Conservation (phyloP, 2,888 invertebrate genomes). For the Xylota segnis region DNA sequence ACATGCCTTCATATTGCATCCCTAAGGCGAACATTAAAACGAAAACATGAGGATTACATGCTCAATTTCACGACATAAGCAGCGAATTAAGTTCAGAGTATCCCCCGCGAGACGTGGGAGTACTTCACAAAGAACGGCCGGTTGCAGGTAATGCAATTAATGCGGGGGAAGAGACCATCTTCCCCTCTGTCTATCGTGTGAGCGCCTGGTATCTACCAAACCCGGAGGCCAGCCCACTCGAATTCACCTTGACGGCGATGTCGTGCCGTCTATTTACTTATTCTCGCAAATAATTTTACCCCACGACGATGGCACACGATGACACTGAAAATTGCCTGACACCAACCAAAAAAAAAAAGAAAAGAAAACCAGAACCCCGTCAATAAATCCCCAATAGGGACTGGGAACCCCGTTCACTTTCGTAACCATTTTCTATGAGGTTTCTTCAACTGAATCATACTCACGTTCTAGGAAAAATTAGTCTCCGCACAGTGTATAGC, state of each 20-base stretch:
- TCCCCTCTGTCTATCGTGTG: not conserved
- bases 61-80: constrained; percentile 3
- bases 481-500: constrained; percentile 58
- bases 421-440: constrained; percentile 23
- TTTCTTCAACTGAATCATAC: constrained; percentile 44
- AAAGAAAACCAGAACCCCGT: constrained; percentile 5
- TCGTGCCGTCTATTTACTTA: constrained; percentile 65
- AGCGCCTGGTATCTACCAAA: not conserved
- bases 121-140: not conserved
- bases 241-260: constrained; percentile 59
- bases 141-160: constrained; percentile 45
- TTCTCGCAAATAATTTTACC: constrained; percentile 31
- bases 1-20: constrained; percentile 17
- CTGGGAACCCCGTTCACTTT: constrained; percentile 11
- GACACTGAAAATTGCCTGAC: constrained; percentile 71
- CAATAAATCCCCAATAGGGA: constrained; percentile 18
- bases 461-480: constrained; percentile 61
- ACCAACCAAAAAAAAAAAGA: constrained; percentile 20
- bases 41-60: constrained; percentile 8
- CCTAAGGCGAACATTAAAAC: not conserved
- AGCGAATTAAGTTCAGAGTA: constrained; percentile 26
- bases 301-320: constrained; percentile 64
- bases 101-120: not conserved
- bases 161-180: not conserved
- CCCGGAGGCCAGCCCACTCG: constrained; percentile 8